These are phyloP conservation scores for Pyrgilauda ruficollis DNA, from an alignment of 2,113 vertebrate genomes.

Conservation along the genomic window DNA sequence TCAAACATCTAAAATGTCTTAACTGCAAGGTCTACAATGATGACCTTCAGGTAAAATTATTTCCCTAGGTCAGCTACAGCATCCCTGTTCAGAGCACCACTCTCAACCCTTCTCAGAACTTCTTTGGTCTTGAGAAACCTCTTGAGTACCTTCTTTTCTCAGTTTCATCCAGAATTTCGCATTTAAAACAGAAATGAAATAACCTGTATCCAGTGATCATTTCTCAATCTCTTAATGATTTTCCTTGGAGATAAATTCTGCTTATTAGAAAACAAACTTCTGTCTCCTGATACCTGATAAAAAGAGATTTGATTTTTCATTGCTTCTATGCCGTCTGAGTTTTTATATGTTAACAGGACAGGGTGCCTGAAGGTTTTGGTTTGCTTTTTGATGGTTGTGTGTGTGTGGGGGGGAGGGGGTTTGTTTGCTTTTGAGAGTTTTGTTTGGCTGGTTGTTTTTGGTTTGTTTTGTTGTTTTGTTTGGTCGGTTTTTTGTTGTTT, in stretches of 20 bases:
- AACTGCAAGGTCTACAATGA: neutral
- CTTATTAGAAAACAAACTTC: neutral
- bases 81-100: neutral
- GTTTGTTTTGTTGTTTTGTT: neutral
- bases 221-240: neutral
- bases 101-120: accelerated
- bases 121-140: neutral
- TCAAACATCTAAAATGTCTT: neutral
- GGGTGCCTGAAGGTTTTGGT: neutral
- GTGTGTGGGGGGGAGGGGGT: too few relatives aligned
- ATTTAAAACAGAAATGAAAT: neutral
- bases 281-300: neutral
- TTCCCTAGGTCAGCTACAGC: neutral
- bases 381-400: neutral
- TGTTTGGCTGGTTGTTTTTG: neutral
- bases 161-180: neutral
- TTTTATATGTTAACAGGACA: neutral
- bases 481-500: neutral
- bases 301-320: neutral
- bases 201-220: neutral
- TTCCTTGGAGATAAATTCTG: neutral
- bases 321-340: neutral
- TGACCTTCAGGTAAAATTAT: neutral
- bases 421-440: neutral
- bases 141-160: neutral